Evolutionary conservation across 2,888 invertebrate species (phyloP).

Genomic region (Ophion ellenae): DNA sequence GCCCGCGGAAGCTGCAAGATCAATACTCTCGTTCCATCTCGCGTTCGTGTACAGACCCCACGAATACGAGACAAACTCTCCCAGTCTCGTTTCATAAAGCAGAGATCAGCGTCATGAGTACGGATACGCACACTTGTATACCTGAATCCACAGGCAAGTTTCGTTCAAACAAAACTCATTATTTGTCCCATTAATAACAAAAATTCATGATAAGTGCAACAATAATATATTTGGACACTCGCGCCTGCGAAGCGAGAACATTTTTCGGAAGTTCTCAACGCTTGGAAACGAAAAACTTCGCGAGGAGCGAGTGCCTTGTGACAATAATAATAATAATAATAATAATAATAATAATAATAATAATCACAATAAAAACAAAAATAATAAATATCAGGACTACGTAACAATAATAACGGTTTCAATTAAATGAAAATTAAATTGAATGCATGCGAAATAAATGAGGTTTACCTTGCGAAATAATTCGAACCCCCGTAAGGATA

Average conservation of each 20-base stretch:
- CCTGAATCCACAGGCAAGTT: conserved; percentile 75
- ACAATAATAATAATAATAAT: not conserved
- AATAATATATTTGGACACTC: not conserved
- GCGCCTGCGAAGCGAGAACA: not conserved
- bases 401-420: not conserved
- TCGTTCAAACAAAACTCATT: conserved; percentile 3
- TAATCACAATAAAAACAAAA: not conserved
- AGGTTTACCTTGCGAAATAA: not conserved
- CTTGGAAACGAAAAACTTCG: not conserved
- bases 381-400: not conserved
- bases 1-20: conserved; percentile 64
- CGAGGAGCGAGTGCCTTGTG: not conserved
- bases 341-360: not conserved
- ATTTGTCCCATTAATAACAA: not conserved
- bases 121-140: conserved; percentile 74
- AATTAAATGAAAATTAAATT: not conserved
- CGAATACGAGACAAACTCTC: conserved; percentile 65
- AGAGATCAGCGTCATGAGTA: conserved; percentile 71
- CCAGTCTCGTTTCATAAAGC: conserved; percentile 48
- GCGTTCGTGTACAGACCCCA: conserved; percentile 60
- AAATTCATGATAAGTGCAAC: not conserved
- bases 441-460: not conserved
- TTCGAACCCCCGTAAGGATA: not conserved
- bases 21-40: conserved; percentile 70
- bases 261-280: not conserved